These are phyloP conservation scores for Cephus pulcher DNA, from an alignment of 2,888 invertebrate species.

Conservation along the genomic window DNA sequence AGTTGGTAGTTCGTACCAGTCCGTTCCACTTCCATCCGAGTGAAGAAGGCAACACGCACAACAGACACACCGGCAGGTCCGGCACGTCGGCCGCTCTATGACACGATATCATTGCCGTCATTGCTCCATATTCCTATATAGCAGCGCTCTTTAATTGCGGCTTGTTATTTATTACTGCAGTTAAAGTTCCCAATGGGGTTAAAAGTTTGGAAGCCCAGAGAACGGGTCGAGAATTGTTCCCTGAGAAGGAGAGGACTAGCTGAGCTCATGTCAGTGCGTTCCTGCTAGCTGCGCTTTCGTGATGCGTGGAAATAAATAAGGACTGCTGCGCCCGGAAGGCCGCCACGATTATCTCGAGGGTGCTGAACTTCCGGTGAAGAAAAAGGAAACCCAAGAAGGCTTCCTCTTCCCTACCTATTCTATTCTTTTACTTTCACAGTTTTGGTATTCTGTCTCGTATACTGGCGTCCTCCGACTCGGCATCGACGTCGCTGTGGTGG, in stretches of 20 bases:
- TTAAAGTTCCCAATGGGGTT: background rate
- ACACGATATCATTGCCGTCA: conserved; percentile 20
- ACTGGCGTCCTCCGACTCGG: too few species aligned
- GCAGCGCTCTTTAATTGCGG: conserved; percentile 46
- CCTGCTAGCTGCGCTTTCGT: conserved; percentile 9
- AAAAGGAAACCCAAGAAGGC: too few species aligned
- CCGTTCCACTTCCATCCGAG: conserved; percentile 6
- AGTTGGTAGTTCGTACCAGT: conserved; percentile 13
- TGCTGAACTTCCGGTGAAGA: too few species aligned
- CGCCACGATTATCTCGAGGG: too few species aligned
- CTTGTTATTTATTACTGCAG: conserved; percentile 52
- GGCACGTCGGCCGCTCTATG: conserved; percentile 13
- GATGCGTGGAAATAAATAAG: conserved; percentile 21
- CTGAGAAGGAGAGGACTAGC: too few species aligned
- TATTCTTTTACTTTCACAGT: too few species aligned
- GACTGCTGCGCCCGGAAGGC: conserved; percentile 12
- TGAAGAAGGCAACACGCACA: conserved; percentile 16
- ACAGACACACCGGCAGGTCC: too few species aligned
- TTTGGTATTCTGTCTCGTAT: too few species aligned
- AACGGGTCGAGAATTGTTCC: too few species aligned
- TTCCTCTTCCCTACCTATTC: too few species aligned
- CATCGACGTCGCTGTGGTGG: too few species aligned
- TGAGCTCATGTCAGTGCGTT: too few species aligned
- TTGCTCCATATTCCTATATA: background rate
- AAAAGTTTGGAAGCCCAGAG: background rate